Evolutionary conservation across 2,113 vertebrate species (phyloP), one percentile per base, ranked within the genome.

Genomic region (Cryptoleucopteryx plumbea): DNA sequence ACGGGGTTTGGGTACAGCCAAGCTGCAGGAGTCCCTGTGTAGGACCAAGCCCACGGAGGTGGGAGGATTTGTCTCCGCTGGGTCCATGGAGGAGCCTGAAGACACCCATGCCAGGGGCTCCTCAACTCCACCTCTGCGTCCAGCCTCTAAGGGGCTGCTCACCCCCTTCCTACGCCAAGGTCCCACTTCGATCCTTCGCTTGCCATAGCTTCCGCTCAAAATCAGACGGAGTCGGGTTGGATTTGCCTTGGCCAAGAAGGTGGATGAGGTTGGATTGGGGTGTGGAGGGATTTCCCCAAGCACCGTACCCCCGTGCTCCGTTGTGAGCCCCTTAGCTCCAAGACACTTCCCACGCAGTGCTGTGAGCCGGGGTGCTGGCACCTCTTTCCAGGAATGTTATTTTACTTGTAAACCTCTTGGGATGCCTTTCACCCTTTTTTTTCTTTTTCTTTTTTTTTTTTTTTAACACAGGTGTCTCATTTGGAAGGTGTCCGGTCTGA

Each of bases 241-340:
- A 42, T 86, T 82, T 78, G 15, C 55, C 50, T 82, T 78, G 19
- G 6, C 31, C 36, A 9, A 58, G 48, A 78, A 77, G 13, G 32
- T 68, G 42, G 53, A 23, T 2, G 4, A 75, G 36, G 29, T 26
- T 50, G 68, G 22, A 27, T 11, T 78, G 32, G 31, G 27, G 13
- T 20, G 6, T 20, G 36, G 36, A 36, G 7, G 34, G 31, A 58
- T 58, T 52, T 82, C 56, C 25, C 15, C 29, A 47, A 42, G 38
- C 12, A 53, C 20, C 0, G 0, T 55, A 70, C 13, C 29, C 40
- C 22, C 0, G 0, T 58, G 12, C 32, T 78, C 66, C 2, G 0
- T 4, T 81, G n/a, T 63, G 48, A 66, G 34, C 19, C 67, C 77
- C 40, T 56, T 25, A 72, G 36, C 48, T 79, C 26, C 16, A 10